These are phyloP conservation scores for Temnothorax rugatulus DNA, from an alignment of 2,888 invertebrate genomes.

Conservation along the genomic window DNA sequence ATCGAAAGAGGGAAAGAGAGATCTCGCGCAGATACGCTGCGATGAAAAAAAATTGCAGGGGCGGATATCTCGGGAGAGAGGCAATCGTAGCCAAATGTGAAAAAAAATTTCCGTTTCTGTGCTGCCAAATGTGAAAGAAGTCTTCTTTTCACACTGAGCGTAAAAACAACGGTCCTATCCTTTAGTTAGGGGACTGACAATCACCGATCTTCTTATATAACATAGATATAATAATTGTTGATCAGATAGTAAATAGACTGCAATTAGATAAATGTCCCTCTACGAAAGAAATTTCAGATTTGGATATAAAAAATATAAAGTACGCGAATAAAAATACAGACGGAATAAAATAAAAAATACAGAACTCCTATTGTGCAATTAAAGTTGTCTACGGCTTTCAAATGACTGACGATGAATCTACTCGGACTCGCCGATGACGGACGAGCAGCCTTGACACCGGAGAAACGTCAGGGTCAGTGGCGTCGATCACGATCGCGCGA, in stretches of 20 bases:
- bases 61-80: background rate
- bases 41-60: constrained; percentile 14
- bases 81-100: background rate
- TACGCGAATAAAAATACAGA: background rate
- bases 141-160: background rate
- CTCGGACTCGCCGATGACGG: constrained; percentile 2
- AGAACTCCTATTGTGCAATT: background rate
- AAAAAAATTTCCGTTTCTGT: background rate
- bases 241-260: background rate
- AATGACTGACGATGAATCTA: constrained; percentile 14
- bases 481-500: constrained; percentile 38
- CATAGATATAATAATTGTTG: background rate
- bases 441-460: constrained; percentile 41
- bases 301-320: background rate
- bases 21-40: background rate
- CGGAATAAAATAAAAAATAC: too few species aligned
- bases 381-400: background rate
- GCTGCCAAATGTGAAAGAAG: constrained; percentile 7
- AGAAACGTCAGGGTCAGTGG: constrained; percentile 41
- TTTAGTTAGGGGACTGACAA: background rate
- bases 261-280: background rate
- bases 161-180: background rate
- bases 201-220: background rate
- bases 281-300: background rate
- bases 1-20: background rate